These are phyloP conservation scores for Strongylocentrotus purpuratus DNA, from an alignment of 35 echinoderm and acorn worm species.

Conservation along the genomic window DNA sequence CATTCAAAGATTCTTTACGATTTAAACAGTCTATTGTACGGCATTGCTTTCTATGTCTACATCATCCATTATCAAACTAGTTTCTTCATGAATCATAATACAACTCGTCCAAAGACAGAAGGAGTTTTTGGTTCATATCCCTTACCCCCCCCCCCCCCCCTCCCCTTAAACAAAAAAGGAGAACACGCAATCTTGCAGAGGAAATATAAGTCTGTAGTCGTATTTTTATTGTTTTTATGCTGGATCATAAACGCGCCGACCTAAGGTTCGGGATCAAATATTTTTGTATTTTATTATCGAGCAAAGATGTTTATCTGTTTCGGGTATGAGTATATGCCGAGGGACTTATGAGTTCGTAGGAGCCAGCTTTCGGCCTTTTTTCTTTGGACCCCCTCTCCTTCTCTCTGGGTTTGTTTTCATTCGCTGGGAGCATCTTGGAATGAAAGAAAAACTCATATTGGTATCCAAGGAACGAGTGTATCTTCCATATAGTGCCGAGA, in stretches of 20 bases:
- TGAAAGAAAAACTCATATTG: constrained; percentile 20
- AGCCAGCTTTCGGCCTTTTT: not conserved
- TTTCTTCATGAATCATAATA: too few relatives aligned
- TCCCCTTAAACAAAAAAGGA: too few relatives aligned
- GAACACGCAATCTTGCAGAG: not conserved
- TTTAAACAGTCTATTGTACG: too few relatives aligned
- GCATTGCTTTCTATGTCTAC: too few relatives aligned
- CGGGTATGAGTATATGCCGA: not conserved
- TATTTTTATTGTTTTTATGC: not conserved
- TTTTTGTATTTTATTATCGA: not conserved
- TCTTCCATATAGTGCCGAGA: not conserved
- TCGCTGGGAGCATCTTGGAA: not conserved
- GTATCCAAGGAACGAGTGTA: not conserved
- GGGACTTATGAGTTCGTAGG: not conserved
- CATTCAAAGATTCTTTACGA: too few relatives aligned
- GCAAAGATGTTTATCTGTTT: not conserved
- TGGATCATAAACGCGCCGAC: not conserved
- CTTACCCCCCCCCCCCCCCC: too few relatives aligned
- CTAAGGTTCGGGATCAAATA: not conserved
- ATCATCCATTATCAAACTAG: too few relatives aligned
- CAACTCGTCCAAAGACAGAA: too few relatives aligned
- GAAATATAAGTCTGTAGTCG: not conserved
- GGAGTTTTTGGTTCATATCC: not conserved
- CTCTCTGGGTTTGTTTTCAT: constrained; percentile 31
- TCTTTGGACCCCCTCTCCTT: not conserved